Conservation (phyloP, 35 echinoderm and acorn worm species). For the Chiridota heheva region DNA sequence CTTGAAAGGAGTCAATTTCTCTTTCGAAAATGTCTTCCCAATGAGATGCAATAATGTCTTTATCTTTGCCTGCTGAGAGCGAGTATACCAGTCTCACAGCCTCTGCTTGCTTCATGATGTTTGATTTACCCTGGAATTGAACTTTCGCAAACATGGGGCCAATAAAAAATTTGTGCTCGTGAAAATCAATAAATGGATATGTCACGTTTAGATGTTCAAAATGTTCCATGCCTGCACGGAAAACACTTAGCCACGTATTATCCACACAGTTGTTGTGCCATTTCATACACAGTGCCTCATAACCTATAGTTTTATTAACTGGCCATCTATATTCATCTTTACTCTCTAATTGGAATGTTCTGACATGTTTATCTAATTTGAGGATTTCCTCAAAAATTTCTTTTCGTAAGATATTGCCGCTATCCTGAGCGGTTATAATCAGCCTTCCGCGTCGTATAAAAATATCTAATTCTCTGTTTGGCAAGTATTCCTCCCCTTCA, state of each 20-base stretch:
- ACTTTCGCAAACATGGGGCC: constrained; percentile 63
- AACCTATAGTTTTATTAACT: constrained; percentile 43
- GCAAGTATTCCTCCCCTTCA: constrained; percentile 74
- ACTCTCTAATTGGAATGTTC: constrained; percentile 11
- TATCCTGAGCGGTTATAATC: constrained; percentile 63
- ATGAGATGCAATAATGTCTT: constrained; percentile 31
- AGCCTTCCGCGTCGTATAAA: constrained; percentile 65
- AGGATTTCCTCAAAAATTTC: constrained; percentile 67
- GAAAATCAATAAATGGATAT: constrained; percentile 38
- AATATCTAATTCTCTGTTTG: constrained; percentile 70
- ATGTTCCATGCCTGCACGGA: constrained; percentile 12
- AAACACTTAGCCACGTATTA: constrained; percentile 49
- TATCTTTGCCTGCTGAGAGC: constrained; percentile 17
- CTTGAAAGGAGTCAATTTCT: constrained; percentile 54
- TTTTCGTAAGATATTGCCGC: constrained; percentile 53
- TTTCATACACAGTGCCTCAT: constrained; percentile 54
- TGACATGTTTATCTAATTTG: constrained; percentile 47
- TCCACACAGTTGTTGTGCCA: constrained; percentile 47
- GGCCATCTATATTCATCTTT: too few relatives aligned
- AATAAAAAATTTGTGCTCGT: constrained; percentile 34
- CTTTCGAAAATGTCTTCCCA: constrained; percentile 91
- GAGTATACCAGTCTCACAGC: constrained; percentile 62
- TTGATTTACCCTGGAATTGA: constrained; percentile 13
- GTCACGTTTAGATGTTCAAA: constrained; percentile 51
- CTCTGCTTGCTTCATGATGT: constrained; percentile 62